Evolutionary conservation across 2,113 vertebrate genomes (phyloP), one percentile per base, ranked within the genome.

Genomic region (Aspidoscelis tigris): DNA sequence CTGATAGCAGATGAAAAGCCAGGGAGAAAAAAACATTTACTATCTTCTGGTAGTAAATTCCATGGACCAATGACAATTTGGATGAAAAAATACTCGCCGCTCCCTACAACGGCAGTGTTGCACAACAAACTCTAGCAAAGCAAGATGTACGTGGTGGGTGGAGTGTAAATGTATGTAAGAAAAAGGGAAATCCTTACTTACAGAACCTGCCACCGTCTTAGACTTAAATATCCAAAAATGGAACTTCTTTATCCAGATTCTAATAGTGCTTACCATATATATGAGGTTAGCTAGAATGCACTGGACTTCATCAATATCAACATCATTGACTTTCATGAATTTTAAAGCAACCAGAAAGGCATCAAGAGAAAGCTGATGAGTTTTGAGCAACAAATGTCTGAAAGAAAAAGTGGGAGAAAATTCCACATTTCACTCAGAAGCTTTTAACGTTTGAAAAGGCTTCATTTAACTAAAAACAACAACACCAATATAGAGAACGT

Each of bases 221-320:
- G 33, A 33, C 33, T 33, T 1, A 33, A 26, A 33, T 6, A 53
- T 78, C 0, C n/a, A 22, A 8, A 10, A 39, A 3, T 69, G 74
- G 6, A 79, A 0, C 3, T 41, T 39, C 84, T 53, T 76, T 14
- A 89, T 76, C 12, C 82, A 87, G 44, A 21, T 74, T 87, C 0
- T 82, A 18, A 2, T 9, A 86, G 26, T 3, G 66, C 95, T 44
- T 89, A 99, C 98, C 98, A 99, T 97, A 90, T 98, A 99, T 80
- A 99, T 99, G 47, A 99, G 96, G 92, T 99, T 99, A 76, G 98
- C 98, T 84, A 99, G 94, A 94, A 99, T 97, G 86, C 98, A 99
- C 94, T 99, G 98, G 65, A 99, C 98, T 92, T 99, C 98, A 47
- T 99, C 98, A 0, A 98, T 95, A 94, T 99, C 99, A 79, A 99